These are phyloP conservation scores for Rotaria macrura DNA, from an alignment of 2,888 invertebrate genomes.

Conservation along the genomic window DNA sequence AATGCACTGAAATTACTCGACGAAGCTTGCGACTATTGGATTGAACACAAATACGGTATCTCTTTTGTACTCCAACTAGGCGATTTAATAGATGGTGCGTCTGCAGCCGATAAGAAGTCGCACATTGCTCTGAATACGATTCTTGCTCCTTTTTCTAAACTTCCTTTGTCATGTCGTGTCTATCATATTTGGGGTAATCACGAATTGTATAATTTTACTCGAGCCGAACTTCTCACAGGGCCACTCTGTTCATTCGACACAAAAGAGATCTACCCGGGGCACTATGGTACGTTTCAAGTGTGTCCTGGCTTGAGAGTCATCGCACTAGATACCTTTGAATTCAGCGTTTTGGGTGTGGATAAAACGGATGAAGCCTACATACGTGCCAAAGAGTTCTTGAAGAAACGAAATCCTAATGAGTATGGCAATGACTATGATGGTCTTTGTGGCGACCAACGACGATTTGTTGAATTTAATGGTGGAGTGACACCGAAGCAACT, in stretches of 20 bases:
- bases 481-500: constrained; percentile 45
- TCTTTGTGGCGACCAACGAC: constrained; percentile 38
- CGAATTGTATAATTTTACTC: constrained; percentile 49
- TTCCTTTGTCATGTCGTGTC: constrained; percentile 34
- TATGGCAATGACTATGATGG: constrained; percentile 41
- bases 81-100: constrained; percentile 47
- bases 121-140: neutral
- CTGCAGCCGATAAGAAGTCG: neutral
- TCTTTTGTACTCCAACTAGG: constrained; percentile 48
- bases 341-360: constrained; percentile 42
- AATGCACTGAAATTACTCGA: constrained; percentile 41
- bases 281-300: constrained; percentile 12
- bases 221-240: constrained; percentile 37
- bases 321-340: constrained; percentile 40
- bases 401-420: constrained; percentile 41
- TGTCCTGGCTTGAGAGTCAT: neutral
- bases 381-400: constrained; percentile 39
- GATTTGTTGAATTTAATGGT: constrained; percentile 48
- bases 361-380: constrained; percentile 38
- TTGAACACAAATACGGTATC: constrained; percentile 32
- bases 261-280: neutral
- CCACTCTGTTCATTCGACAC: constrained; percentile 4
- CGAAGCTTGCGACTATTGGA: constrained; percentile 43
- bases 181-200: constrained; percentile 49
- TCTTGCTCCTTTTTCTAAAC: neutral